Evolutionary conservation across 2,888 invertebrate genomes (phyloP).

Genomic region (Tetragonisca angustula): DNA sequence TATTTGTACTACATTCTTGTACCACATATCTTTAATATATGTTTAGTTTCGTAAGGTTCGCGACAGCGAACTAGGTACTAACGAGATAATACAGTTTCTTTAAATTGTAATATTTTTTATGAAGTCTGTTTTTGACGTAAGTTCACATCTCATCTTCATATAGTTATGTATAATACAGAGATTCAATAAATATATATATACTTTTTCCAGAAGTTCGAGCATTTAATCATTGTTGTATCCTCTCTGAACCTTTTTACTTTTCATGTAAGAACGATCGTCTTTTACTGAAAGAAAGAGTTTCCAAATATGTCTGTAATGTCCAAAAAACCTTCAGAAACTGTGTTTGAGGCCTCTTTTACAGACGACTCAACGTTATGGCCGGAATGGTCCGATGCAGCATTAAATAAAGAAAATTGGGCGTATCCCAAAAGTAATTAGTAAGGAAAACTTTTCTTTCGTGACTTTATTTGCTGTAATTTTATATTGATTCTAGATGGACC

Average conservation of each 20-base stretch:
- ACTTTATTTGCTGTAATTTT: not conserved
- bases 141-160: conserved; percentile 67
- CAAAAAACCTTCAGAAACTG: conserved; percentile 32
- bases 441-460: not conserved
- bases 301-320: conserved; percentile 53
- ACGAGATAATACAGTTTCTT: conserved; percentile 54
- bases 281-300: not conserved
- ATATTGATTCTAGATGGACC: conserved; percentile 52
- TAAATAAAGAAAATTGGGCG: conserved; percentile 74
- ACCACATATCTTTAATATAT: conserved; percentile 25
- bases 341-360: not conserved
- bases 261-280: conserved; percentile 8
- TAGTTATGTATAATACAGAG: conserved; percentile 68
- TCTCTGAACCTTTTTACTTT: not conserved
- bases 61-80: conserved; percentile 50
- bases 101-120: conserved; percentile 54
- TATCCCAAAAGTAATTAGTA: conserved; percentile 67
- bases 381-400: conserved; percentile 72
- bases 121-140: conserved; percentile 45
- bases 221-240: not conserved
- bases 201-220: conserved; percentile 63
- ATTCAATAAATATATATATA: conserved; percentile 69
- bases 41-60: conserved; percentile 40
- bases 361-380: conserved; percentile 59
- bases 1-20: conserved; percentile 48